Evolutionary conservation across 2,797 vertebrate genomes (phyloP).

Genomic region (Leptoclinus maculatus): DNA sequence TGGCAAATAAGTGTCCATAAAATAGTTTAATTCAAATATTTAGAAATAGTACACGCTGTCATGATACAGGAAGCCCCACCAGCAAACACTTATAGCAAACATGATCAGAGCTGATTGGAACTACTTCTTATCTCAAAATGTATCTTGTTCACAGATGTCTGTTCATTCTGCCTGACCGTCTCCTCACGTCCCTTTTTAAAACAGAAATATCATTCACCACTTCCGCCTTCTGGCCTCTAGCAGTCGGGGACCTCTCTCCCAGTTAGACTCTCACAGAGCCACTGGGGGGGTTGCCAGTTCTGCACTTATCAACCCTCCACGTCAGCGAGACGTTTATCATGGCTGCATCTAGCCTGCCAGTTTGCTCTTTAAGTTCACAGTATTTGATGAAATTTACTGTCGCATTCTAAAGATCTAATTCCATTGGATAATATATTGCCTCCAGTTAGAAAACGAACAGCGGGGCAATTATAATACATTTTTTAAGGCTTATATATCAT

Average conservation of each 20-base stretch:
- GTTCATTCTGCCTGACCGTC: constrained; percentile 13
- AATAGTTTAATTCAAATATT: background rate
- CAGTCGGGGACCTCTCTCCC: constrained; percentile 34
- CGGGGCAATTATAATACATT: no score
- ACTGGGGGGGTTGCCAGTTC: constrained; percentile 49
- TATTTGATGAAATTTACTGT: background rate
- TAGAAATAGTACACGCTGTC: background rate
- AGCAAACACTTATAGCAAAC: background rate
- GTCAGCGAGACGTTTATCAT: constrained; percentile 18
- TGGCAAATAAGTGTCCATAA: no score
- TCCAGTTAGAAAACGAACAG: background rate
- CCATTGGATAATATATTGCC: background rate
- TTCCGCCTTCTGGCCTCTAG: constrained; percentile 40
- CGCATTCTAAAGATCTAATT: background rate
- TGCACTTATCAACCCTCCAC: constrained; percentile 44
- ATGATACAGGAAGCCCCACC: background rate
- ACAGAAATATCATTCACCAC: constrained; percentile 49
- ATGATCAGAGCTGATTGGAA: background rate
- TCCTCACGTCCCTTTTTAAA: constrained; percentile 33
- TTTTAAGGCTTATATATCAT: background rate
- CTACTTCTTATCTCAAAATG: background rate
- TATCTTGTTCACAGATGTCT: background rate
- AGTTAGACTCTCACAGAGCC: constrained; percentile 25
- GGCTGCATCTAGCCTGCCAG: constrained; percentile 14
- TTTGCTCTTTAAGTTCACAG: constrained; percentile 12